Base-by-base conservation (phyloP, 2,888 invertebrate genomes). In the Scaptodrosophila latifasciaeformis region DNA sequence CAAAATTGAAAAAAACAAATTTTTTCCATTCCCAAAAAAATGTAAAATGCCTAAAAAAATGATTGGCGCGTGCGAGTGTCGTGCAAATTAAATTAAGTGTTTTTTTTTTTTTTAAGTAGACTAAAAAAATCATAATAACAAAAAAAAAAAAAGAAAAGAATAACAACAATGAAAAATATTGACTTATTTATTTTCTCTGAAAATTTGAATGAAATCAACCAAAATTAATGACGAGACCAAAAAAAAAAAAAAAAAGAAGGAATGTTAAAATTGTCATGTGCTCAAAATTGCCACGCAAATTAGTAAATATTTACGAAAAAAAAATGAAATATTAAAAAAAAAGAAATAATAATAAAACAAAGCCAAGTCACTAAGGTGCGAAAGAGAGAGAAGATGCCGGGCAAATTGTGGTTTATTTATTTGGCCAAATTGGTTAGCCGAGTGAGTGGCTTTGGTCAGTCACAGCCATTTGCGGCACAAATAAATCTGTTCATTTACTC, bases 231-330 rank as follows among this genome's bases (percentile, higher is more conserved):
- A 12, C 12, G 53, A 30, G 37, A 15, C 17, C 18, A 27, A 30
- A 27, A 13, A 18, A 13, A 18, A 27, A 35, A 29, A 45, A 58
- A 55, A 37, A 42, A 17, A 34, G 31, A 19, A 49, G 31, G 34
- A 37, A 17, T 27, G 17, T 13, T 34, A 31, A 70, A 61, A 70
- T 56, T 78, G 79, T 81, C 81, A 75, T 75, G 81, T 81, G 74
- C 54, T 78, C 58, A 49, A 75, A 80, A 81, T 81, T 74, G 79
- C 62, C 65, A 75, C 62, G 65, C 68, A 81, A 63, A 75, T 75
- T 68, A 58, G 75, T 61, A 61, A 74, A 75, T 75, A 78, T 75
- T 75, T 67, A 70, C 81, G 57, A 53, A 52, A 56, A 67, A 43
- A 55, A 70, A 51, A 45, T 50, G 40, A 47, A 52, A 49, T 35